A percentile compares a stretch with the other conserved stretches of the same genome.
phyloP scores from a whole-genome alignment of 2,113 vertebrate genomes.

The Pandion haliaetus region DNA sequence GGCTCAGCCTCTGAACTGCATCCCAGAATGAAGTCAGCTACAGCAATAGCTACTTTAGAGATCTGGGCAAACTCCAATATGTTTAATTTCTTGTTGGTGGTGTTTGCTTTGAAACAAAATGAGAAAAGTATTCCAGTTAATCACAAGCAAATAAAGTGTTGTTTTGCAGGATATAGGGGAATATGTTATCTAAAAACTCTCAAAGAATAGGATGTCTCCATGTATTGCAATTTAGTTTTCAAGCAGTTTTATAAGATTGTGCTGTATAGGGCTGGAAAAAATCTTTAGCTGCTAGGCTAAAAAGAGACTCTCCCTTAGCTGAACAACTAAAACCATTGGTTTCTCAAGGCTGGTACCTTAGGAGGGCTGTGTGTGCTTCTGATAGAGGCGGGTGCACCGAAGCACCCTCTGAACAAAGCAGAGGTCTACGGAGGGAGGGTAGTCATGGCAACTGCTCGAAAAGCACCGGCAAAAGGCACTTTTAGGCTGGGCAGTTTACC shows the following conservation, averaged over 20 bases:
- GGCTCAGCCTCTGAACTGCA: background rate
- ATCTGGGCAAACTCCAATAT: background rate
- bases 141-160: background rate
- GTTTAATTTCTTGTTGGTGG: background rate
- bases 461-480: background rate
- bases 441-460: background rate
- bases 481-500: background rate
- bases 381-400: rapidly evolving
- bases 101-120: background rate
- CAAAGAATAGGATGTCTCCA: background rate
- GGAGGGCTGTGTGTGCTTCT: background rate
- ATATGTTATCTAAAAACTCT: background rate
- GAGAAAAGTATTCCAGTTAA: background rate
- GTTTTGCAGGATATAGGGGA: background rate
- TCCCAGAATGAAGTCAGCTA: background rate
- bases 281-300: background rate
- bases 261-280: background rate
- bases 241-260: background rate
- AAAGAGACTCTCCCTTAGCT: background rate
- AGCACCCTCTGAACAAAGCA: background rate
- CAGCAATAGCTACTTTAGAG: background rate
- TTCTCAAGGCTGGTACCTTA: background rate
- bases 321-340: rapidly evolving
- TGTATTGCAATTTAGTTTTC: background rate
- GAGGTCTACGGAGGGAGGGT: background rate